Base-by-base conservation (phyloP, 2,797 vertebrate species). In the Phalloptychus januarius region DNA sequence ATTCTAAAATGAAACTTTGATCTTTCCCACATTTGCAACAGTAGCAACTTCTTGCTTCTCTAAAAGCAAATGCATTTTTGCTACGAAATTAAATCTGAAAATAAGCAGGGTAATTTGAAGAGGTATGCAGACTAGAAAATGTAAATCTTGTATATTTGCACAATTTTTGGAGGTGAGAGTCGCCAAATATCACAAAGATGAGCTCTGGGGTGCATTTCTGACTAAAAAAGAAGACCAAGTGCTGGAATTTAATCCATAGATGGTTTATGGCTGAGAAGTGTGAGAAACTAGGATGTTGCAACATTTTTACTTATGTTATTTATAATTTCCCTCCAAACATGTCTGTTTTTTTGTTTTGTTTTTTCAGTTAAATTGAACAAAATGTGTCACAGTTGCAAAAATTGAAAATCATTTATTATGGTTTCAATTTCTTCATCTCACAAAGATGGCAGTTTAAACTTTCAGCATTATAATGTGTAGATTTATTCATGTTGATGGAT, bases 401-500 rank as follows among this genome's bases (percentile, higher is more conserved):
- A 61, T 18, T 61, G 6, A 7, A 65, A 38, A 10, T 8, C 10
- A 67, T 40, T 40, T 10, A 8, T 8, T 1, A 63, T 63, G 16
- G 16, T 36, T 20, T 36, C 8, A 20, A 20, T 36, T 36, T 36
- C 33, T 63, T 36, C 1, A 7, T 36, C 16, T 63, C 33, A 63
- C 61, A 7, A 15, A n/a, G 25, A 50, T 67, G 50, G 23, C n/a
- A n/a, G 11, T 38, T 40, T 38, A 69, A 70, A 75, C n/a, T 28
- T 50, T 20, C 42, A 52, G 44, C 33, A 40, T 46, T 45, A 54
- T 63, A 45, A 82, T 76, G n/a, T 45, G 82, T 79, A 71, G 74
- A 79, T 80, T 61, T 75, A 74, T 76, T 73, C 31, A 25, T 20
- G 71, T 13, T 83, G 85, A 88, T 84, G 67, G 80, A 85, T 74